Evolutionary conservation across 2,888 invertebrate genomes (phyloP), one percentile per base, ranked within the genome.

Genomic region (Synanthedon andrenaeformis): DNA sequence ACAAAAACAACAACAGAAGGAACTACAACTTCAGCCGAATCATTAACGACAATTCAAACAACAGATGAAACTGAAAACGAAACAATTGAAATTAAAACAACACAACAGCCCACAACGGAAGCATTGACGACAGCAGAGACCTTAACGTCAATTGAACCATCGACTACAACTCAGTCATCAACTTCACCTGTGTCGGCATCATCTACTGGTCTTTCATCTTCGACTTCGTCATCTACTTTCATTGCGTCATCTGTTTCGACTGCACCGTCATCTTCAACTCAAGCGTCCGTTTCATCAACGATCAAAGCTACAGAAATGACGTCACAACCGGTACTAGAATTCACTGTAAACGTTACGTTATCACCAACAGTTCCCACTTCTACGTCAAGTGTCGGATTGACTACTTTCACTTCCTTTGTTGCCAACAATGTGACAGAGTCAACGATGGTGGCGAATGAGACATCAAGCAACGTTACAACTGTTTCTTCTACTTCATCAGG

Each of bases 311-410:
- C 54, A 35, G 55, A 48, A 23, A 59, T 57, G 23, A 56, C 19
- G 42, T 50, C 52, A 52, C 52, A 54, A n/a, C 64, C 77, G 1
- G 58, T 77, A 10, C 53, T 71, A 45, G 84, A 79, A 61, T 85
- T 85, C 51, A 76, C 72, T 2, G 79, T 85, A 0, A 84, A 84
- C 28, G 79, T 84, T 2, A 85, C 85, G 0, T 53, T 83, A 42
- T 69, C 76, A 0, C 79, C 79, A 0, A 76, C 80, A 0, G 56
- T 72, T 0, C 70, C 77, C 0, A 75, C 80, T 28, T 59, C 77
- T 10, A 82, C 82, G 23, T 59, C 67, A 0, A 69, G 69, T 54
- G 53, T 71, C 42, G 70, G 70, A 2, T 49, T 72, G 48, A 72
- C 75, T 8, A 69, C 74, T 17, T 65, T 69, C 52, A 70, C 65